Conservation (phyloP, 2,797 vertebrate genomes). For the Mionectes olivaceus region DNA sequence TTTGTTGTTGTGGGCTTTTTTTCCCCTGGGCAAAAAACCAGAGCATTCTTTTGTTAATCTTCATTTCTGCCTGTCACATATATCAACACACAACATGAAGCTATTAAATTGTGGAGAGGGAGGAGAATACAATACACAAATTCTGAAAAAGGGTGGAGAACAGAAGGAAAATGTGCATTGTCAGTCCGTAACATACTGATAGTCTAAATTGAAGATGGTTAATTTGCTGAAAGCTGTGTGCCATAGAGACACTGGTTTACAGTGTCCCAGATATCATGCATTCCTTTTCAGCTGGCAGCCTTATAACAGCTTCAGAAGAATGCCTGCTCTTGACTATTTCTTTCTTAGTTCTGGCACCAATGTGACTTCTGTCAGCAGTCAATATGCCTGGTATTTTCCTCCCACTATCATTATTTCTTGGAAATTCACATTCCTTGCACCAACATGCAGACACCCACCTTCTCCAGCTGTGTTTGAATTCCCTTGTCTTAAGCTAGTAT, state of each 20-base stretch:
- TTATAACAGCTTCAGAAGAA: slow-evolving; percentile 23
- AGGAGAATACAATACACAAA: not conserved
- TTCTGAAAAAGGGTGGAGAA: not conserved
- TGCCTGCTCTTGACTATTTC: not conserved
- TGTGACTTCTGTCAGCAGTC: slow-evolving; percentile 11
- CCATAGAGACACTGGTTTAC: not conserved
- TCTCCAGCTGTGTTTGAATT: slow-evolving; percentile 46
- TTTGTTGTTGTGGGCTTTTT: not conserved
- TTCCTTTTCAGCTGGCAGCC: slow-evolving; percentile 28
- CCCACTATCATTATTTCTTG: slow-evolving; percentile 50
- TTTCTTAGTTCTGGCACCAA: slow-evolving; percentile 30
- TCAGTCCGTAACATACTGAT: not conserved
- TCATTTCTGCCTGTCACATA: slow-evolving; percentile 7
- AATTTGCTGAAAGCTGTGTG: slow-evolving; percentile 11
- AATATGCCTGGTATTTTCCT: slow-evolving; percentile 42
- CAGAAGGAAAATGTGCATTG: not conserved
- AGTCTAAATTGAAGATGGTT: not conserved
- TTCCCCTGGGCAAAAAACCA: not conserved
- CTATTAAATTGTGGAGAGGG: not conserved
- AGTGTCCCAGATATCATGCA: not conserved
- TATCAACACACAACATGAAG: not conserved
- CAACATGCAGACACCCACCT: slow-evolving; percentile 35
- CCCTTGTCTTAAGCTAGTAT: not conserved
- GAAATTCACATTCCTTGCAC: slow-evolving; percentile 55
- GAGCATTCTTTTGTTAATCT: not conserved